Evolutionary conservation across 1,140 invertebrate genomes (phyloP).

Genomic region (Hirudo medicinalis): DNA sequence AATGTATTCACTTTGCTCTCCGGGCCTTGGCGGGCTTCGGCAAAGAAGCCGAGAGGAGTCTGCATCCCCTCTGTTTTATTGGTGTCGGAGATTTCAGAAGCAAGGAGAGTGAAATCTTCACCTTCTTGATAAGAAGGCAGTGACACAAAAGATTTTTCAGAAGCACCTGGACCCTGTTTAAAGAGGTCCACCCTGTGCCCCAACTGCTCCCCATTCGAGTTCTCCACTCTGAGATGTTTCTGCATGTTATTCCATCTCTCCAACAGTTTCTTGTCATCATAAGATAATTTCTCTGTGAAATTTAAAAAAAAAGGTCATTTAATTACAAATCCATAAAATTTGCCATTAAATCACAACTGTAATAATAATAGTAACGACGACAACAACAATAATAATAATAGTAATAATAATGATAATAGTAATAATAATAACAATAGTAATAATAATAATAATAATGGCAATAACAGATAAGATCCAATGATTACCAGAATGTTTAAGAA

Average conservation of each 20-base stretch:
- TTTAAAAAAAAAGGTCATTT: background rate
- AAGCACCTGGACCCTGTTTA: no score
- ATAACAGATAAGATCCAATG: no score
- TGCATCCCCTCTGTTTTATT: no score
- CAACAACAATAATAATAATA: background rate
- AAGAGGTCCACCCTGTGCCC: no score
- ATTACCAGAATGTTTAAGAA: no score
- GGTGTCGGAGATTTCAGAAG: background rate
- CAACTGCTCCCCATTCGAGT: background rate
- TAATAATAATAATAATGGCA: background rate
- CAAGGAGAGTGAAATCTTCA: background rate
- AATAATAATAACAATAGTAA: no score
- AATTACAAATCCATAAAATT: background rate
- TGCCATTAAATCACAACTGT: background rate
- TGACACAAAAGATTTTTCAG: slow-evolving; percentile 5
- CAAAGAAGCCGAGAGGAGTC: no score
- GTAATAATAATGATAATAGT: background rate
- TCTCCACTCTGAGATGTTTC: slow-evolving; percentile 24
- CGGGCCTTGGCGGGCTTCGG: no score
- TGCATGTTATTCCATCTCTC: slow-evolving; percentile 35
- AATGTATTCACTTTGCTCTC: no score
- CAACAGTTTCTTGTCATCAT: slow-evolving; percentile 32
- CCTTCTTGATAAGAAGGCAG: slow-evolving; percentile 4
- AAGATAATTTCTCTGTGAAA: slow-evolving; percentile 25
- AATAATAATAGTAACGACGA: background rate